These are phyloP conservation scores for Petrocephalus sullivani DNA, from an alignment of 2,797 vertebrate genomes.

Conservation along the genomic window DNA sequence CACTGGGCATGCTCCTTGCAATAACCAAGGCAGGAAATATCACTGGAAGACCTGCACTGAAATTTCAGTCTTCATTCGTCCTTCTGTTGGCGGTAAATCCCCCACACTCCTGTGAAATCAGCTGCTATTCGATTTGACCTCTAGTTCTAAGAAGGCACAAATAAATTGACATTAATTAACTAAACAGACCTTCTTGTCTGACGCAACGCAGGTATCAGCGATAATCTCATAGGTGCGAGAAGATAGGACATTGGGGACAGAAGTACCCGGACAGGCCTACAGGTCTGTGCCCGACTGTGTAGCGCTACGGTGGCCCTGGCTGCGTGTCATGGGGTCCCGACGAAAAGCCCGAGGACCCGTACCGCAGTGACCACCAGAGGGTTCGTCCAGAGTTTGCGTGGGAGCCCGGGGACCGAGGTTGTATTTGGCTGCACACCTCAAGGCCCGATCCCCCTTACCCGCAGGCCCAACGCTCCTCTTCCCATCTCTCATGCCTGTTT, in stretches of 20 bases:
- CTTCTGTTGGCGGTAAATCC: neutral
- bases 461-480: neutral
- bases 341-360: no score
- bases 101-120: neutral
- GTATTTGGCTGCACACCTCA: slow-evolving; percentile 23
- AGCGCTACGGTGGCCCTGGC: neutral
- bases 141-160: neutral
- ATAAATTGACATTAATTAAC: neutral
- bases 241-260: neutral
- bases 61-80: slow-evolving; percentile 10
- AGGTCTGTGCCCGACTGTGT: neutral
- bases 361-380: neutral
- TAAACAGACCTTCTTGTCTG: neutral
- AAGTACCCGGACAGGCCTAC: neutral
- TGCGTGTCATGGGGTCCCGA: neutral
- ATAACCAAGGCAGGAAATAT: slow-evolving; percentile 23
- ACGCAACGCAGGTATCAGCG: neutral
- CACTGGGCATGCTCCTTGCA: neutral
- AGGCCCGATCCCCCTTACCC: slow-evolving; percentile 23
- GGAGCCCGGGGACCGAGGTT: slow-evolving; percentile 23
- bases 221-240: neutral
- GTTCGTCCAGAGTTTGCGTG: neutral
- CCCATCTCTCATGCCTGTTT: slow-evolving; percentile 24
- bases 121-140: neutral
- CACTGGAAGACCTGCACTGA: slow-evolving; percentile 1